A percentile compares a stretch with the other conserved stretches of the same genome.
Conservation (phyloP, 2,113 vertebrate genomes). For the Zapornia atra region DNA sequence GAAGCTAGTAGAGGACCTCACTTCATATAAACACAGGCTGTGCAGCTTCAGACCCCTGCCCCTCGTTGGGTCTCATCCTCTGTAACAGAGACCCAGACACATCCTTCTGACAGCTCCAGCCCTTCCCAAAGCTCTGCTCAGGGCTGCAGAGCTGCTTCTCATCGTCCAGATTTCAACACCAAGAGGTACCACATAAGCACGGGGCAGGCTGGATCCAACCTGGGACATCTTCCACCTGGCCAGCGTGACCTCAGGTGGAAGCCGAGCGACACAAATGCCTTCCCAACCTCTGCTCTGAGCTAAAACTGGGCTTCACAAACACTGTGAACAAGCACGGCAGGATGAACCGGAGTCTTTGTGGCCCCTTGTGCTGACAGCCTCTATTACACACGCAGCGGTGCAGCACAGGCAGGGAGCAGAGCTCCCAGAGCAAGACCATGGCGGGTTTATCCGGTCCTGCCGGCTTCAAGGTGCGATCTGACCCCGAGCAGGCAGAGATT, state of each 20-base stretch:
- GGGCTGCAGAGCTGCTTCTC: neutral
- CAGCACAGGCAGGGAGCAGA: neutral
- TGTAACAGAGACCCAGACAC: neutral
- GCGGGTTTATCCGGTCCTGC: neutral
- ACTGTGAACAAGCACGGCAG: rapidly evolving
- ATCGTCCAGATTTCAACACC: neutral
- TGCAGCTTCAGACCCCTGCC: neutral
- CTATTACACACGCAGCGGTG: neutral
- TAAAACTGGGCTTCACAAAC: neutral
- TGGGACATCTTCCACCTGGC: neutral
- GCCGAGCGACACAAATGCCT: neutral
- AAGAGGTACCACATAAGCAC: neutral
- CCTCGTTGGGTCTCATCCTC: neutral
- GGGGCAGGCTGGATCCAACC: neutral
- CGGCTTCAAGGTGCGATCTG: neutral
- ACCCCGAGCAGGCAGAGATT: neutral
- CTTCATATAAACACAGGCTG: neutral
- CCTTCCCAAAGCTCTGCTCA: neutral
- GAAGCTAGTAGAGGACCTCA: neutral
- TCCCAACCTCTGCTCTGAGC: neutral
- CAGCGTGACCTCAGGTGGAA: neutral
- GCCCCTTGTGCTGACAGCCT: slow-evolving; percentile 7
- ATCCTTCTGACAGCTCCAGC: neutral
- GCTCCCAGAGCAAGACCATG: neutral
- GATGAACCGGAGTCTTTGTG: neutral